These are phyloP conservation scores for Sinopyrophorus schimmeli DNA, from an alignment of 2,888 invertebrate genomes.

Conservation along the genomic window DNA sequence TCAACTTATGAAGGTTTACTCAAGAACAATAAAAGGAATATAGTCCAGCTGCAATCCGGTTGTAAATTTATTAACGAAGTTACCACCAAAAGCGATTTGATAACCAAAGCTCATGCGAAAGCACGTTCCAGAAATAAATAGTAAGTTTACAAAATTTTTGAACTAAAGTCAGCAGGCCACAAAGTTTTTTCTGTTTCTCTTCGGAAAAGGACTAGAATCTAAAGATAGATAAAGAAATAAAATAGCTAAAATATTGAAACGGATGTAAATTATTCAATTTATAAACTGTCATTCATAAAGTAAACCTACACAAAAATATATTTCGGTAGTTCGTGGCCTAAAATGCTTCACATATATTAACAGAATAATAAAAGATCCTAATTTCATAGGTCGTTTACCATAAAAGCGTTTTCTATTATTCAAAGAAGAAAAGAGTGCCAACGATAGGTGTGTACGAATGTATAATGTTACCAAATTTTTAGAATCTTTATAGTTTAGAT, in stretches of 20 bases:
- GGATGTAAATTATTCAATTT: slow-evolving; percentile 14
- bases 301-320: not conserved
- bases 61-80: slow-evolving; percentile 17
- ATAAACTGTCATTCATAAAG: slow-evolving; percentile 17
- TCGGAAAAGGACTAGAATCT: not conserved
- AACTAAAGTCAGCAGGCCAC: slow-evolving; percentile 1
- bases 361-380: slow-evolving; percentile 10
- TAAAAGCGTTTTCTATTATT: too few species aligned
- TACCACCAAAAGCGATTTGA: slow-evolving; percentile 23
- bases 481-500: too few species aligned
- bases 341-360: slow-evolving; percentile 19
- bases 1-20: too few species aligned
- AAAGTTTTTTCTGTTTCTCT: not conserved
- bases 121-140: slow-evolving; percentile 26
- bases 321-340: slow-evolving; percentile 13
- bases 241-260: slow-evolving; percentile 14
- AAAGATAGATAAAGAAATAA: too few species aligned
- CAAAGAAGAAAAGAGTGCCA: too few species aligned
- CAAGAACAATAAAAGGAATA: slow-evolving; percentile 2
- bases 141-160: slow-evolving; percentile 11
- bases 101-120: slow-evolving; percentile 25
- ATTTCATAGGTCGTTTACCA: too few species aligned
- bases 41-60: slow-evolving; percentile 15
- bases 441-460: too few species aligned
- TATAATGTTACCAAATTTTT: too few species aligned